Evolutionary conservation across 1,140 invertebrate species (phyloP), one percentile per base, ranked within the genome.

Genomic region (Leguminivora glycinivorella): DNA sequence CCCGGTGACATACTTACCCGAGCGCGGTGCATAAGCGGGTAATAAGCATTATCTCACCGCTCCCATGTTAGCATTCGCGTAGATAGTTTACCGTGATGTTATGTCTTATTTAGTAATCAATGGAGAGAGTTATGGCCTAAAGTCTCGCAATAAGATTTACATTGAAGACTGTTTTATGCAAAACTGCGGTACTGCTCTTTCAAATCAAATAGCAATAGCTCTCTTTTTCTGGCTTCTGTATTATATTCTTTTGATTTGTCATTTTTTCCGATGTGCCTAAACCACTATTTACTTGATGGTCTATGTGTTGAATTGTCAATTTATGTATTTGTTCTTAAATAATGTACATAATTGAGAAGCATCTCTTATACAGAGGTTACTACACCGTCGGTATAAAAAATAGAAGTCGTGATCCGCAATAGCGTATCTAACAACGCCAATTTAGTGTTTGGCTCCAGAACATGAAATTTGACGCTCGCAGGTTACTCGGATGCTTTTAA

Each of bases 11-110:
- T 29, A 63, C 58, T 63, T 63, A 63, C 58, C 26, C 25, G 12
- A 14, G 29, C 58, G 58, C 58, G 58, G 14, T 63, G 14, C 58
- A 63, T 63, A 29, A 26, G 26, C n/a, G 58, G 29, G 58, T 63
- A 63, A 63, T 63, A 63, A 63, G 58, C 58, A 63, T 63, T 63
- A 63, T 63, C 26, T 26, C 58, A 31, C 7, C 29, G 58, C 58
- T 63, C 58, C 58, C 58, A 63, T 63, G 26, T 63, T 19, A 63
- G 58, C 58, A 63, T 63, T 58, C 58, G 26, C 2, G 25, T 19
- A 19, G n/a, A 63, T 17, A 24, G 34, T 63, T 29, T 17, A 63
- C 29, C 26, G 25, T 9, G 14, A 24, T 34, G 29, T 63, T 63
- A 29, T 25, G 58, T 29, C 14, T 26, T 26, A 63, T 63, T 63